phyloP scores from a whole-genome alignment of 2,888 invertebrate species.

The Stenurella melanura region DNA sequence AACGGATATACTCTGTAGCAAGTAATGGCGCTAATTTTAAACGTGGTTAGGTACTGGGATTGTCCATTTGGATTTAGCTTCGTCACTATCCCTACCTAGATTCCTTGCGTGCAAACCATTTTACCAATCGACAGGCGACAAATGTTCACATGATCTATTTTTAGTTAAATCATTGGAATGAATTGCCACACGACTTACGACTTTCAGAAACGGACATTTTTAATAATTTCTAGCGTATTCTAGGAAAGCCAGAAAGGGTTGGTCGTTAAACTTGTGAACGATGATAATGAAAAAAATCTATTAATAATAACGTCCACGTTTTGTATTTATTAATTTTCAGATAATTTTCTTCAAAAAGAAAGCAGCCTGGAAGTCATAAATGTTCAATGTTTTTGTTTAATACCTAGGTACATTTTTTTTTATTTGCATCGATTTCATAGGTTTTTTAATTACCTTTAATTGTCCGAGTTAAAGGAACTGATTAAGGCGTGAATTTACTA shows the following conservation, averaged over 20 bases:
- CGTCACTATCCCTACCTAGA: background rate
- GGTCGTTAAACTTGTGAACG: no score
- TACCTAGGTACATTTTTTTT: no score
- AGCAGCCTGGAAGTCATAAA: no score
- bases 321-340: background rate
- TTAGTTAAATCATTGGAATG: background rate
- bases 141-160: constrained; percentile 5
- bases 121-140: constrained; percentile 10
- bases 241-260: no score
- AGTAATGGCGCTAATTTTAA: constrained; percentile 28
- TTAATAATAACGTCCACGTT: no score
- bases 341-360: background rate
- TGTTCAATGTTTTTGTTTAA: no score
- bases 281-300: no score
- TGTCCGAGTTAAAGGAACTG: no score
- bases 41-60: background rate
- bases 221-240: no score
- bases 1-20: constrained; percentile 41
- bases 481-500: no score
- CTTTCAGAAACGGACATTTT: background rate
- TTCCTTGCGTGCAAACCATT: background rate
- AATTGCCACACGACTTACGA: background rate
- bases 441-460: no score
- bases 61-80: background rate
- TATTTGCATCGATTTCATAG: no score